Conservation (phyloP, 2,113 vertebrate genomes). For the Rhombomys opimus region DNA sequence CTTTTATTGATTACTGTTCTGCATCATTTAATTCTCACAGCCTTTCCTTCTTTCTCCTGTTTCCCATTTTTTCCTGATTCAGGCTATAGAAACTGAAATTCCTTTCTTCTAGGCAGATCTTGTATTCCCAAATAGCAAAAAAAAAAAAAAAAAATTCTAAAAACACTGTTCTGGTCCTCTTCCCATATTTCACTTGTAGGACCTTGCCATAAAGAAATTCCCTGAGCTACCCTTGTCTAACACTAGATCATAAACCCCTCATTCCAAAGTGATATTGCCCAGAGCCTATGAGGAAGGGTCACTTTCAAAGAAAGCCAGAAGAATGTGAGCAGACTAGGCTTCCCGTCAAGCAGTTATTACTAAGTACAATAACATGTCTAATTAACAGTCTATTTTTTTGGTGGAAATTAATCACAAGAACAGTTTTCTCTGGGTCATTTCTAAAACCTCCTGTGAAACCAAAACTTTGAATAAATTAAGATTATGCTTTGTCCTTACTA, state of each 20-base stretch:
- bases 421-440: neutral
- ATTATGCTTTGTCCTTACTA: neutral
- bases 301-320: neutral
- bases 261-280: neutral
- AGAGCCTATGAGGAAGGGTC: neutral
- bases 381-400: neutral
- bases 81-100: neutral
- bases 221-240: neutral
- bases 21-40: conserved; percentile 54
- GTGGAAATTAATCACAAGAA: neutral
- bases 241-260: neutral
- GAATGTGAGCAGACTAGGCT: neutral
- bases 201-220: neutral
- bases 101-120: neutral
- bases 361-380: neutral
- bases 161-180: neutral
- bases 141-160: neutral
- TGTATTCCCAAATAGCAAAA: neutral
- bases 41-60: neutral
- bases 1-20: conserved; percentile 37
- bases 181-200: neutral
- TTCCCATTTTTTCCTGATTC: neutral
- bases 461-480: neutral
- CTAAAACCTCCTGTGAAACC: neutral
- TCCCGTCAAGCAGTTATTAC: neutral